Evolutionary conservation across 2,797 vertebrate species (phyloP).

Genomic region (Onychomys torridus): DNA sequence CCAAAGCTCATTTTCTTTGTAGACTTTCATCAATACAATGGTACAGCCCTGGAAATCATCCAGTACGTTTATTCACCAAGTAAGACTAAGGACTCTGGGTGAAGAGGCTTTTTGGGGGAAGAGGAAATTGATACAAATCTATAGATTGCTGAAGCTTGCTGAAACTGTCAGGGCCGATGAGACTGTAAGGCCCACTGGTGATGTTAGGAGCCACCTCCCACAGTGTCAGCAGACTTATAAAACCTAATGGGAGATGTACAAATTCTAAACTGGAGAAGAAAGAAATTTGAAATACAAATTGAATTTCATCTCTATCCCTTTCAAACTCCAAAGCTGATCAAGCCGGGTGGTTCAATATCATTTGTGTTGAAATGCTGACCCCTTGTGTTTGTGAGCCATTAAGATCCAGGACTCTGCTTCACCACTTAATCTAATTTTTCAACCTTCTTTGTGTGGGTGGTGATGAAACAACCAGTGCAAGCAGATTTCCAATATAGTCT

Average conservation of each 20-base stretch:
- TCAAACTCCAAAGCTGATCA: background rate
- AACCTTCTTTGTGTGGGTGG: background rate
- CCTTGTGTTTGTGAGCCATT: slow-evolving; percentile 64
- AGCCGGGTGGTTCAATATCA: background rate
- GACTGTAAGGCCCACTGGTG: background rate
- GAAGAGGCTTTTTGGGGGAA: background rate
- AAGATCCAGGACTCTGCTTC: background rate
- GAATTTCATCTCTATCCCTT: background rate
- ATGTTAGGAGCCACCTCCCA: background rate
- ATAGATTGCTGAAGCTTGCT: background rate
- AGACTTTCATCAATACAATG: slow-evolving; percentile 36
- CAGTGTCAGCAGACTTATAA: background rate
- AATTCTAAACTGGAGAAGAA: slow-evolving; percentile 53
- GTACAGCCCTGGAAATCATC: background rate
- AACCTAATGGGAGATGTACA: background rate
- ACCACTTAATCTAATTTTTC: background rate
- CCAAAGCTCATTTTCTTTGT: background rate
- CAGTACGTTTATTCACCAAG: slow-evolving; percentile 29
- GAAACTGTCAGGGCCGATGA: background rate
- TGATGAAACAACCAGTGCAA: slow-evolving; percentile 13
- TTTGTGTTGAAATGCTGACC: slow-evolving; percentile 79
- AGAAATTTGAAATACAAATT: slow-evolving; percentile 20
- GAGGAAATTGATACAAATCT: slow-evolving; percentile 14
- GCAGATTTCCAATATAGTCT: slow-evolving; percentile 3
- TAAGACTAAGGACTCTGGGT: background rate